These are phyloP conservation scores for Phataginus tricuspis DNA, from an alignment of 2,797 vertebrate species.

Conservation along the genomic window DNA sequence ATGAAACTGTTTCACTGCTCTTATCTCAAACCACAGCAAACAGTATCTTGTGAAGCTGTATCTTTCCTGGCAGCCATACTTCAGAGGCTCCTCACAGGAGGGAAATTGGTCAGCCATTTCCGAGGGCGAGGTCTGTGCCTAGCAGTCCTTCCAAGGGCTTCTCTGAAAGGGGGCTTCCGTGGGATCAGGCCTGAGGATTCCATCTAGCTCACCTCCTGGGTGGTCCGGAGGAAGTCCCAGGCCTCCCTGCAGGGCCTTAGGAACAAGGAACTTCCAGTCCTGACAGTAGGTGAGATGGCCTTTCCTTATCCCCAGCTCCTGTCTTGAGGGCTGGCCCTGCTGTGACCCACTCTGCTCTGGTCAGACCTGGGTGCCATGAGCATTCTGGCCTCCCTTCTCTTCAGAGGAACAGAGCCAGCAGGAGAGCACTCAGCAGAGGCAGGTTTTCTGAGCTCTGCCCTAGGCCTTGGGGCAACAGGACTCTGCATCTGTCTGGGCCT, in stretches of 20 bases:
- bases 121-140: no score
- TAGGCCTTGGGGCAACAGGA: not conserved
- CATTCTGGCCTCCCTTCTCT: not conserved
- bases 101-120: constrained; percentile 45
- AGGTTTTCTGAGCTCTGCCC: not conserved
- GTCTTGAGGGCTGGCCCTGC: not conserved
- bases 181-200: not conserved
- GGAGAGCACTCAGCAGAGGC: not conserved
- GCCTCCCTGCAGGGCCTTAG: not conserved
- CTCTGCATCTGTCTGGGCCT: not conserved
- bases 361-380: not conserved
- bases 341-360: not conserved
- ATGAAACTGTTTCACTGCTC: constrained; percentile 51
- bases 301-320: not conserved
- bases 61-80: constrained; percentile 67
- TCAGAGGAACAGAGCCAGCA: not conserved
- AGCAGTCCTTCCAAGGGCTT: not conserved
- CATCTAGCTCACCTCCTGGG: constrained; percentile 25
- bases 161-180: not conserved
- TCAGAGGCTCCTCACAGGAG: constrained; percentile 40
- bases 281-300: not conserved
- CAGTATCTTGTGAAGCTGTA: constrained; percentile 60
- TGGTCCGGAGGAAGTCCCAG: not conserved
- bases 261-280: not conserved
- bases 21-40: constrained; percentile 78